These are phyloP conservation scores for Cerastis rubricosa DNA, from an alignment of 2,888 invertebrate genomes.

Conservation along the genomic window DNA sequence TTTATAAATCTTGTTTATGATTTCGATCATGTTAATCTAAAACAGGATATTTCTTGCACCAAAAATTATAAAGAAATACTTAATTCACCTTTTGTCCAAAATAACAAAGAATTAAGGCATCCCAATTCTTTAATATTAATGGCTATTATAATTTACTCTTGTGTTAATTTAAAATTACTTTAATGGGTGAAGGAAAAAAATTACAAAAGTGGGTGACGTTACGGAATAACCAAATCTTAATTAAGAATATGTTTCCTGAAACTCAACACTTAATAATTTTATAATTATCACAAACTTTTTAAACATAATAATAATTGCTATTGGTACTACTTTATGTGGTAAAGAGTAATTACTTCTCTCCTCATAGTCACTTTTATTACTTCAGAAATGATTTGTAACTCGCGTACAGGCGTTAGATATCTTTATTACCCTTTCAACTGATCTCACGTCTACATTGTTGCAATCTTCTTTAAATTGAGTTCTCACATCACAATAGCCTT, in stretches of 20 bases:
- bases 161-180: constrained; percentile 13
- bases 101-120: not conserved
- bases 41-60: not conserved
- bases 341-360: constrained; percentile 48
- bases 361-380: constrained; percentile 57
- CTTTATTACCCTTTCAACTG: constrained; percentile 84
- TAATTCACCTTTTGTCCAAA: constrained; percentile 7
- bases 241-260: constrained; percentile 8
- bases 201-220: not conserved
- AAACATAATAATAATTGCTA: constrained; percentile 23
- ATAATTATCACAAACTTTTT: constrained; percentile 34
- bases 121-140: not conserved
- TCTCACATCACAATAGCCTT: constrained; percentile 89
- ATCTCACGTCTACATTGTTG: constrained; percentile 79
- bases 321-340: constrained; percentile 21
- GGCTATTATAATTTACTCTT: not conserved
- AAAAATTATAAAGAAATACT: not conserved
- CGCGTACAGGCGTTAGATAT: constrained; percentile 74
- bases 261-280: constrained; percentile 29
- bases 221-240: constrained; percentile 18
- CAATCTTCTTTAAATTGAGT: constrained; percentile 88
- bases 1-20: not conserved
- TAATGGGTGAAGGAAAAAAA: not conserved
- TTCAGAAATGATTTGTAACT: constrained; percentile 64
- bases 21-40: not conserved